These are phyloP conservation scores for Bimastos eiseni DNA, from an alignment of 2,888 invertebrate species.

Conservation along the genomic window DNA sequence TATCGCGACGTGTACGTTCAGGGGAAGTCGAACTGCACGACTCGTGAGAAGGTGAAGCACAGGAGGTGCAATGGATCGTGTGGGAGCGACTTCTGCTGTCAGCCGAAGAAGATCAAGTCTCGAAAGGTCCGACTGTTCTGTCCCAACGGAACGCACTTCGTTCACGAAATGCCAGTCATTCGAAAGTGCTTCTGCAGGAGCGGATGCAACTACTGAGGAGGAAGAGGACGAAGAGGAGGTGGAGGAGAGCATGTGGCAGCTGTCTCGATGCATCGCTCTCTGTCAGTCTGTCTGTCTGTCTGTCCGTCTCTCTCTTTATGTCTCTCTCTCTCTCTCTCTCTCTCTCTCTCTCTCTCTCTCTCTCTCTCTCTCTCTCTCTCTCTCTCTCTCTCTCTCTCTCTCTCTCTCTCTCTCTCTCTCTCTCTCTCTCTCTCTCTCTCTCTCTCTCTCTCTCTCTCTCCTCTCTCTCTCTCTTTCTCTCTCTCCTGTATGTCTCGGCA, in stretches of 20 bases:
- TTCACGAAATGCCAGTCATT: conserved; percentile 93
- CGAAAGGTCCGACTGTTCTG: conserved; percentile 92
- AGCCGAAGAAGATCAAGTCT: conserved; percentile 86
- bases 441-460: neutral
- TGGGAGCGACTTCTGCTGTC: conserved; percentile 76
- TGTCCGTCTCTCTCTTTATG: neutral
- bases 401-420: neutral
- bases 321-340: neutral
- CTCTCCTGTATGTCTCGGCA: too few relatives aligned
- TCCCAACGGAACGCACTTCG: conserved; percentile 84
- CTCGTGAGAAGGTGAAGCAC: conserved; percentile 85
- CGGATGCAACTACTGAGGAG: conserved; percentile 41
- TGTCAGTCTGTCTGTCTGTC: neutral
- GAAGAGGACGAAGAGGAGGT: too few relatives aligned
- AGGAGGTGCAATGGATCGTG: conserved; percentile 81
- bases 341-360: neutral
- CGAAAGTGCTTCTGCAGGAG: conserved; percentile 87
- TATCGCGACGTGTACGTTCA: conserved; percentile 82
- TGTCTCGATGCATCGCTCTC: neutral
- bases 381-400: neutral
- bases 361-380: neutral
- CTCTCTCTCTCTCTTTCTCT: neutral
- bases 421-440: neutral
- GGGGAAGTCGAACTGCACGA: conserved; percentile 84
- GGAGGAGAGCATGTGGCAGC: neutral